A percentile compares a stretch with the other conserved stretches of the same genome.
These are phyloP conservation scores for Pherbina coryleti DNA, from an alignment of 2,888 invertebrate species.

Conservation along the genomic window DNA sequence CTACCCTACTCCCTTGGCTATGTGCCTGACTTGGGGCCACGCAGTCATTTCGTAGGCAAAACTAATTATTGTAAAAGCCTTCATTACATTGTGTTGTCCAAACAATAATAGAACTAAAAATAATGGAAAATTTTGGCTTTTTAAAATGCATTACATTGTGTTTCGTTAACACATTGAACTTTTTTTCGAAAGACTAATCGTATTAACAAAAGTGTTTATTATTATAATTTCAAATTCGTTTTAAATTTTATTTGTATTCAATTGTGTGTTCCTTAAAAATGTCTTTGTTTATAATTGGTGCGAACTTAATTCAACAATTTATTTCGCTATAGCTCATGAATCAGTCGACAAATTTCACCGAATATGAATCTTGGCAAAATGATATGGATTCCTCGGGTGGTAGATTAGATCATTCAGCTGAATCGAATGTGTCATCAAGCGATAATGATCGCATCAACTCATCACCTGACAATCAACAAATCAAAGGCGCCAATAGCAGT, in stretches of 20 bases:
- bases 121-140: neutral
- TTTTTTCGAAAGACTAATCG: neutral
- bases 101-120: neutral
- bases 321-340: slow-evolving; percentile 61
- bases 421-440: slow-evolving; percentile 66
- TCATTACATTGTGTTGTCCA: neutral
- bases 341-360: slow-evolving; percentile 64
- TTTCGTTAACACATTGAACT: neutral
- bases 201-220: neutral
- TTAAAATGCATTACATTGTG: neutral
- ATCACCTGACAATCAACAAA: slow-evolving; percentile 61
- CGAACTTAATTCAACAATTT: neutral
- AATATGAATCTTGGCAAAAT: slow-evolving; percentile 67
- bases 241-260: neutral
- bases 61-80: too few relatives aligned
- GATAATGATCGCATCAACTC: slow-evolving; percentile 65
- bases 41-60: too few relatives aligned
- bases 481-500: slow-evolving; percentile 48
- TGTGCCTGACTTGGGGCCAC: too few relatives aligned
- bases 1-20: too few relatives aligned
- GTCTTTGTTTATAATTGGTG: neutral
- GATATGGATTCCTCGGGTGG: slow-evolving; percentile 66
- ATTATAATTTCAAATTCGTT: neutral
- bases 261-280: neutral
- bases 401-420: slow-evolving; percentile 65